Conservation (phyloP, 1,140 invertebrate species). For the Copidosoma floridanum region DNA sequence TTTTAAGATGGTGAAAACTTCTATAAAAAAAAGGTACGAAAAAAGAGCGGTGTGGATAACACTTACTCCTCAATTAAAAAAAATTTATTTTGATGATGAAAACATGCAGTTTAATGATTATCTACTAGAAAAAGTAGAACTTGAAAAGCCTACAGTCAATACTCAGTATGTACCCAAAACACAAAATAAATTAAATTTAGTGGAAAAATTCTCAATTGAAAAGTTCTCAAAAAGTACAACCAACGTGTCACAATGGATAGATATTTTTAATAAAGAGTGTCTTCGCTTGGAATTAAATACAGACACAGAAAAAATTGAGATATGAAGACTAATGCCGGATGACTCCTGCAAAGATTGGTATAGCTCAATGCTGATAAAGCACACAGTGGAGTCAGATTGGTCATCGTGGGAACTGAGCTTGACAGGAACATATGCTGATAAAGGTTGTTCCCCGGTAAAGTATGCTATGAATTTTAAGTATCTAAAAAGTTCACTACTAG, state of each 20-base stretch:
- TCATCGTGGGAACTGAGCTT: not conserved
- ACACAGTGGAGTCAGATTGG: not conserved
- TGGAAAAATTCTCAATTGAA: not conserved
- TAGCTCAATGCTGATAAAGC: not conserved
- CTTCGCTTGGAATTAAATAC: not conserved
- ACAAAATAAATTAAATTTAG: not conserved
- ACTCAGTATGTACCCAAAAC: not conserved
- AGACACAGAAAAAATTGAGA: slow-evolving; percentile 1
- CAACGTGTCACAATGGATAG: not conserved
- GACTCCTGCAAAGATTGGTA: not conserved
- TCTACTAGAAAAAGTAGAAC: not conserved
- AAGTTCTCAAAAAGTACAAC: not conserved
- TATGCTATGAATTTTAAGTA: slow-evolving; percentile 5
- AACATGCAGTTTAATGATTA: not conserved
- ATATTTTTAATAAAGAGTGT: not conserved
- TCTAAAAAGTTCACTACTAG: not conserved
- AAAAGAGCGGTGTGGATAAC: not conserved
- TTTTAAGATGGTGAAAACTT: not conserved
- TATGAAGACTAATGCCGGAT: not conserved
- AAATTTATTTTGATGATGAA: not conserved
- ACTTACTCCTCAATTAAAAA: not conserved
- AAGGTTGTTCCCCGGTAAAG: not conserved
- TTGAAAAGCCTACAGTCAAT: not conserved
- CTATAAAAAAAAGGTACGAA: not conserved
- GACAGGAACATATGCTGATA: not conserved